Evolutionary conservation across 2,888 invertebrate species (phyloP), one percentile per base, ranked within the genome.

Genomic region (Willowsia nigromaculata): DNA sequence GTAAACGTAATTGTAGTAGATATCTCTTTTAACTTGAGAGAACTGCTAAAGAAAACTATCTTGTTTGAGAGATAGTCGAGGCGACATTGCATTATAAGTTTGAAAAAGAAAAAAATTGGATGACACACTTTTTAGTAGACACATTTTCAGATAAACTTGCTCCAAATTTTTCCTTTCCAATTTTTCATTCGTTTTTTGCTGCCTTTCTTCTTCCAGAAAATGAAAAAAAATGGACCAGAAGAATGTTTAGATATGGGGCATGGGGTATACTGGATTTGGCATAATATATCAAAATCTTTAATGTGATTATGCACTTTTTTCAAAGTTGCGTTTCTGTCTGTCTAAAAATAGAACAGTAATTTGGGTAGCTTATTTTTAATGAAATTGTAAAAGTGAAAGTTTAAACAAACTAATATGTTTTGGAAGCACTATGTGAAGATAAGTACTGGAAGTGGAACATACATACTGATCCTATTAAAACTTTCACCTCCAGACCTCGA

Each of bases 321-420:
- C 2, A 53, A 18, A 4, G 4, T 53, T 53, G 6, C 3, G 3
- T 9, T 53, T 22, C 25, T 47, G 62, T 82, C 22, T 76, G 71
- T 56, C 85, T 76, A 84, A 84, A 84, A 84, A 84, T 84, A 84
- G 84, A 84, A 84, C 68, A 68, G n/a, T n/a, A n/a, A 68, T 15
- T 50, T 13, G 13, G 11, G 50, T 13, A 50, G 50, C 15, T 50
- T 50, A 50, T 50, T 9, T 15, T 50, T n/a, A n/a, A n/a, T n/a
- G n/a, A n/a, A n/a, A n/a, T n/a, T n/a, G n/a, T n/a, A n/a, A n/a
- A n/a, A n/a, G n/a, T n/a, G n/a, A n/a, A n/a, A n/a, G n/a, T n/a
- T n/a, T n/a, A n/a, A n/a, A n/a, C n/a, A n/a, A n/a, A n/a, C n/a
- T n/a, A n/a, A n/a, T n/a, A 37, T 37, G 37, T 37, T 4, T 37